phyloP scores from a whole-genome alignment of 2,113 vertebrate species.

The Montifringilla adamsi region DNA sequence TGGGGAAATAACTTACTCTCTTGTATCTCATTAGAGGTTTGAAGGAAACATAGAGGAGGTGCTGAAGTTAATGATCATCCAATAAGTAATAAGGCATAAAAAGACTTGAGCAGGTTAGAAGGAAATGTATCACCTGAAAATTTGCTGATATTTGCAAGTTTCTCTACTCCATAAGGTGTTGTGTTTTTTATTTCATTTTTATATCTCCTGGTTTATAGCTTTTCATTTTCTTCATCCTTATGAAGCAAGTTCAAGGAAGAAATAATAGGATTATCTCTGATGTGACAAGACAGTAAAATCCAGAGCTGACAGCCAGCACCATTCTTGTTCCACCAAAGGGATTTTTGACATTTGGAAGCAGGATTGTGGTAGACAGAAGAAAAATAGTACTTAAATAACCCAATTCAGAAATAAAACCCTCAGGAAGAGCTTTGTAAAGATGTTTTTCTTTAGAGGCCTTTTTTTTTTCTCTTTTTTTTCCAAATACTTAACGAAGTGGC shows the following conservation, averaged over 20 bases:
- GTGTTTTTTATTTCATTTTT: neutral
- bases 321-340: neutral
- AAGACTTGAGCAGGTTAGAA: neutral
- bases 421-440: neutral
- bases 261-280: constrained; percentile 46
- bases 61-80: neutral
- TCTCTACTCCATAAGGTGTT: neutral
- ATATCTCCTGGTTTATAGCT: neutral
- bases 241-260: neutral
- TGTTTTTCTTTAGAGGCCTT: neutral
- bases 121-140: neutral
- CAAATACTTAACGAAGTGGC: neutral
- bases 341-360: constrained; percentile 33
- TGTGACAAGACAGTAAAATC: constrained; percentile 29
- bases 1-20: neutral
- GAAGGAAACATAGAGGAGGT: neutral
- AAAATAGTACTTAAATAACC: constrained; percentile 3
- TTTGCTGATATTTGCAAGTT: neutral
- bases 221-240: constrained; percentile 42
- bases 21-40: neutral
- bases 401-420: neutral
- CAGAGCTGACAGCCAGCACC: neutral
- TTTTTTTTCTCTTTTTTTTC: neutral
- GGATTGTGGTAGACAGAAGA: neutral
- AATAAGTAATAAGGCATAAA: neutral